A percentile compares a stretch with the other conserved stretches of the same genome.
These are phyloP conservation scores for Aurelia sp. DNA, from an alignment of 30 jellyfish, hydroid and myxozoan genomes.

Conservation along the genomic window DNA sequence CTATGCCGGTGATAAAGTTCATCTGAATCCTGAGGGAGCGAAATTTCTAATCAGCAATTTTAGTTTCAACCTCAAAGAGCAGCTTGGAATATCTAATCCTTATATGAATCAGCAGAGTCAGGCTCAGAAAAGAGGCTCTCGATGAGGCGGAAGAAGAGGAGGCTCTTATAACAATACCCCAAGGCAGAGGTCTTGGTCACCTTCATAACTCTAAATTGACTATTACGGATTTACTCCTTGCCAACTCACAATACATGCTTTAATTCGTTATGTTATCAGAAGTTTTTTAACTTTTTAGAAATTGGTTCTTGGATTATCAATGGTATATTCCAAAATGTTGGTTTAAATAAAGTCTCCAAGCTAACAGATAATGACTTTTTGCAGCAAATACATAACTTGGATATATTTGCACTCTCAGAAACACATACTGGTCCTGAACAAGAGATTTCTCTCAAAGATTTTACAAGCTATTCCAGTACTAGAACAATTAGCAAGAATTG, in stretches of 20 bases:
- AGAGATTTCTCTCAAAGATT: neutral
- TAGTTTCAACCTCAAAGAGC: neutral
- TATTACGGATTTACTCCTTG: neutral
- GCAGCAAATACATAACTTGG: neutral
- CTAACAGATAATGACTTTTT: neutral
- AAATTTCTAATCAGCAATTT: neutral
- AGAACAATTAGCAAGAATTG: slow-evolving; percentile 6
- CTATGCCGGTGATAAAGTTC: neutral
- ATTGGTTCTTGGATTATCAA: slow-evolving; percentile 5
- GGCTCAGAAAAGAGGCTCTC: neutral
- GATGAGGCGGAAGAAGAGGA: slow-evolving; percentile 13
- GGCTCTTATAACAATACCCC: neutral
- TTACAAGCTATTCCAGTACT: neutral
- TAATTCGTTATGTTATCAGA: neutral
- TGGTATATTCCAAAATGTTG: neutral
- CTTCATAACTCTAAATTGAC: neutral
- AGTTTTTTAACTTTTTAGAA: neutral
- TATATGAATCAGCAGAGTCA: neutral
- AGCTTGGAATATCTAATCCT: neutral
- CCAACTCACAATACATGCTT: too few relatives aligned
- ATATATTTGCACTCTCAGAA: slow-evolving; percentile 15
- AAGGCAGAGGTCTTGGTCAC: slow-evolving; percentile 1
- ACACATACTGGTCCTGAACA: slow-evolving; percentile 22
- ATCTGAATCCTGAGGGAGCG: neutral
- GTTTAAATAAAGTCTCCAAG: slow-evolving; percentile 14